Base-by-base conservation (phyloP, 2,888 invertebrate genomes). In the Andrena marginata region DNA sequence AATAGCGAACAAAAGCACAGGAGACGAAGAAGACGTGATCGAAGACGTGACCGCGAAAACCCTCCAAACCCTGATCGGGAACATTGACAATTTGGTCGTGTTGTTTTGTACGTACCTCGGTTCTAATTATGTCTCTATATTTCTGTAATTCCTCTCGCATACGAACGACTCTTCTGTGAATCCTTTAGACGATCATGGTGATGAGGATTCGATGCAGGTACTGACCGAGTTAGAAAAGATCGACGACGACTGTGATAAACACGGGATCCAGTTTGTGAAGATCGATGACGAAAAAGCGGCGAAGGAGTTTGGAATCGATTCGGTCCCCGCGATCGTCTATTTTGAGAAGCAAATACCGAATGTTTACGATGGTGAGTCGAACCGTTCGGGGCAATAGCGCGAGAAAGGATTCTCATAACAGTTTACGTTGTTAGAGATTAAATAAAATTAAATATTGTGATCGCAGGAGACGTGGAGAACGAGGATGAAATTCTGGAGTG, bases 1-100 rank as follows among this genome's bases (percentile, higher is more conserved):
- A 92, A 97, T 98, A 84, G 97, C 97, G 89, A 98, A 98, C 94
- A 98, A 98, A 94, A 98, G 98, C 81, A 98, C 98, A 54, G 98
- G 98, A 62, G 98, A 98, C 93, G 98, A 98, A 93, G 98, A 98
- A 92, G 98, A 98, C 94, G 97, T 98, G 75, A 98, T 98, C 90
- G 98, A 98, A 94, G 98, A 98, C 93, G 98, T 98, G 77, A 98
- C 98, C n/a, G 96, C 97, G 77, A 98, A 98, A 94, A 98, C 98
- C 51, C 95, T 98, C 80, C 96, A 97, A 90, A 98, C 98, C 56
- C 96, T 98, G 64, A 98, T 98, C 90, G 97, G 97, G 92, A 98
- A 97, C 91, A 97, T 98, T 85, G 98, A 98, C 93, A 97, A 98
- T 94, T 96, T 98, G 93, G 98, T 98, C 90, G 98, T 98, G 87